Percentiles rank a stretch among this genome's conserved stretches.
Evolutionary conservation across 2,888 invertebrate genomes (phyloP).

Genomic region (Taphrorychus bicolor): DNA sequence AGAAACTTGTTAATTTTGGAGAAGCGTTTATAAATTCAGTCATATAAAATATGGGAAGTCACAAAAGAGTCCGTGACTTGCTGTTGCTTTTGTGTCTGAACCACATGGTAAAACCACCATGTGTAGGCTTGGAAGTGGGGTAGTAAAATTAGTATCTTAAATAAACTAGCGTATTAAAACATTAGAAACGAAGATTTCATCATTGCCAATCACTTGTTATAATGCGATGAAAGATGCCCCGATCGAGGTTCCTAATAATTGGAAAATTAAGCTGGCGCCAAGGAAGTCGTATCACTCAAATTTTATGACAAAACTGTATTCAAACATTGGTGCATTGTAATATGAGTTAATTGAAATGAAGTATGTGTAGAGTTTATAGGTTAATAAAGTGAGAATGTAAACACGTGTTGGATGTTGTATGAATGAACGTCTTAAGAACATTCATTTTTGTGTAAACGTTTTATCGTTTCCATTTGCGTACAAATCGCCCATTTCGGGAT

Average conservation of each 20-base stretch:
- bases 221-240: neutral
- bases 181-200: too few relatives aligned
- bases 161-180: too few relatives aligned
- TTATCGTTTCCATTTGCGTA: constrained; percentile 4
- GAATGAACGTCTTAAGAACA: neutral
- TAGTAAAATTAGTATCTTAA: too few relatives aligned
- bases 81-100: neutral
- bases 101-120: neutral
- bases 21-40: constrained; percentile 30
- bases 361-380: constrained; percentile 32
- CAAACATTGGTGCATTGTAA: constrained; percentile 27
- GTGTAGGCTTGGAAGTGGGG: neutral
- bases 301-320: constrained; percentile 30
- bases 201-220: too few relatives aligned
- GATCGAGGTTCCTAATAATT: constrained; percentile 6
- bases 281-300: constrained; percentile 24
- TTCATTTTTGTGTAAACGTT: neutral
- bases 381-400: constrained; percentile 33
- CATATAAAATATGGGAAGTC: neutral
- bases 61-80: constrained; percentile 6
- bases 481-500: neutral
- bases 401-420: neutral
- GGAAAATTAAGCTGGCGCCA: constrained; percentile 23
- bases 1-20: constrained; percentile 31
- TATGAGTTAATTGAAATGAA: constrained; percentile 28